These are phyloP conservation scores for Ichneumoninae sp. DNA, from an alignment of 2,888 invertebrate genomes.

Conservation along the genomic window DNA sequence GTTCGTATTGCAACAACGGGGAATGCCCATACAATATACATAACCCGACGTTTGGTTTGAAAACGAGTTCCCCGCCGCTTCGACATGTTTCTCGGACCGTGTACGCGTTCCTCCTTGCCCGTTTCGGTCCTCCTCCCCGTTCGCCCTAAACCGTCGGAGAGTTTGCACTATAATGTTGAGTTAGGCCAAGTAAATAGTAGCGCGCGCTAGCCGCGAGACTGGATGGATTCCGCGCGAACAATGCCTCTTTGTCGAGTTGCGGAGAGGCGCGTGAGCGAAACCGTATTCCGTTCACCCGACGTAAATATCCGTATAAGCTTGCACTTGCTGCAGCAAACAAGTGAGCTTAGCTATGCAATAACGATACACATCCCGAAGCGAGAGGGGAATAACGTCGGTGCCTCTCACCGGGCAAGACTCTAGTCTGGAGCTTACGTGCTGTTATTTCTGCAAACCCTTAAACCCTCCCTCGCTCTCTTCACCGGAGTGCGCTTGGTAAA, in stretches of 20 bases:
- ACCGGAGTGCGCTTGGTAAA: neutral
- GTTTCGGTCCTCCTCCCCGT: neutral
- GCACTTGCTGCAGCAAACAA: constrained; percentile 71
- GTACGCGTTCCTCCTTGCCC: constrained; percentile 18
- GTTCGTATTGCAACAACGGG: constrained; percentile 13
- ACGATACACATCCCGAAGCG: constrained; percentile 69
- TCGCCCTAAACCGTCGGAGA: constrained; percentile 29
- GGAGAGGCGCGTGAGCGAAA: constrained; percentile 30
- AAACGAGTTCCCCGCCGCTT: constrained; percentile 38
- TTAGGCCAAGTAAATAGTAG: constrained; percentile 79
- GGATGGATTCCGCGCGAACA: constrained; percentile 77
- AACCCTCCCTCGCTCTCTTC: neutral
- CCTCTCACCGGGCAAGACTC: constrained; percentile 12
- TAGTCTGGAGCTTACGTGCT: constrained; percentile 14
- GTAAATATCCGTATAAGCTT: constrained; percentile 46
- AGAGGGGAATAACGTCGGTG: constrained; percentile 24
- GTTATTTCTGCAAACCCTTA: constrained; percentile 36
- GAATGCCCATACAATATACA: constrained; percentile 11
- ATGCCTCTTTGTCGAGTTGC: constrained; percentile 78
- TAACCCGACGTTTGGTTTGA: constrained; percentile 31
- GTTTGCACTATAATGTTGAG: constrained; percentile 76
- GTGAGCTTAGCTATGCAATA: constrained; percentile 76
- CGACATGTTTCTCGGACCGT: constrained; percentile 38
- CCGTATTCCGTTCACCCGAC: constrained; percentile 37
- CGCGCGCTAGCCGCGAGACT: constrained; percentile 67